These are phyloP conservation scores for Procambarus clarkii DNA, from an alignment of 1,140 invertebrate genomes.

Conservation along the genomic window DNA sequence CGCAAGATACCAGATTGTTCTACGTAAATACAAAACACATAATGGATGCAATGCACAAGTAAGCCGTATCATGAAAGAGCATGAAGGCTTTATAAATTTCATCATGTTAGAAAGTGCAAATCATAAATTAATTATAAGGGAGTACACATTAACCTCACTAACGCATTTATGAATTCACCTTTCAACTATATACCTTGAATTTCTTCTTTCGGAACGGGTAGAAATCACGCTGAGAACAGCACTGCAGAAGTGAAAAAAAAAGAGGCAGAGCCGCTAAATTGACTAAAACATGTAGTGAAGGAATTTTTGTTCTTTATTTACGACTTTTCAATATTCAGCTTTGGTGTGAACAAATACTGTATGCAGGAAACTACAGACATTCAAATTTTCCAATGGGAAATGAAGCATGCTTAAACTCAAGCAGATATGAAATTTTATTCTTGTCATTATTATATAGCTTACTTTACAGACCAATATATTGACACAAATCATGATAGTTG, in stretches of 20 bases:
- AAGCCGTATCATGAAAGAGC: conserved; percentile 34
- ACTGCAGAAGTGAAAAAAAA: conserved; percentile 48
- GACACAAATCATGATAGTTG: not conserved
- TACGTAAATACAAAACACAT: conserved; percentile 27
- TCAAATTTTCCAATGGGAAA: conserved; percentile 1
- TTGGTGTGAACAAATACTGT: not conserved
- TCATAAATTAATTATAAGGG: conserved; percentile 36
- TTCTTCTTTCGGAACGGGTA: conserved; percentile 55
- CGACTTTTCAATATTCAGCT: not conserved
- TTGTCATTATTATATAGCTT: not conserved
- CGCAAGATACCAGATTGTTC: conserved; percentile 5
- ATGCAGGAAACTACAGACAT: conserved; percentile 19
- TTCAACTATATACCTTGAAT: conserved; percentile 51
- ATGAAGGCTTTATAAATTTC: conserved; percentile 11
- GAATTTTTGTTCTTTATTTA: not conserved
- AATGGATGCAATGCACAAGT: conserved; percentile 29
- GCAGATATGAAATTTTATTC: conserved; percentile 2
- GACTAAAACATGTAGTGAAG: conserved; percentile 21
- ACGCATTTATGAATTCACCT: conserved; percentile 55
- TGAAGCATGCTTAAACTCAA: conserved; percentile 10
- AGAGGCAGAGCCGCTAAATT: conserved; percentile 50
- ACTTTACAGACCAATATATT: not conserved
- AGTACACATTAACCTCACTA: conserved; percentile 46
- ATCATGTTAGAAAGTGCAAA: conserved; percentile 47
- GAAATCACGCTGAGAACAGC: conserved; percentile 57